These are phyloP conservation scores for Thecophora atra DNA, from an alignment of 2,888 invertebrate genomes.

Conservation along the genomic window DNA sequence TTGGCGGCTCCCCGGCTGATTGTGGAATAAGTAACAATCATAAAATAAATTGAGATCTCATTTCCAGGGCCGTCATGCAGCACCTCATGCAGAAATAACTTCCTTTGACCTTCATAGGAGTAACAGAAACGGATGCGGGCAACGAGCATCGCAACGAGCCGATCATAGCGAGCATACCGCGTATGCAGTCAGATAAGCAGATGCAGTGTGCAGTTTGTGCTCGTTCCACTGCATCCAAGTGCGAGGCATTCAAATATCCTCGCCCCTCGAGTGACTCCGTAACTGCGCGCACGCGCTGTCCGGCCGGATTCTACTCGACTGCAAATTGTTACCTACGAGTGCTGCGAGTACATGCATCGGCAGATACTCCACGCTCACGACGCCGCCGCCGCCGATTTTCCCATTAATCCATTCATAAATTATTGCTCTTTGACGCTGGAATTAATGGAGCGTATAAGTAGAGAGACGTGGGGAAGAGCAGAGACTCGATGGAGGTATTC, in stretches of 20 bases:
- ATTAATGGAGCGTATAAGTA: too few relatives aligned
- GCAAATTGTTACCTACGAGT: conserved; percentile 1
- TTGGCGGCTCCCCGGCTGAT: conserved; percentile 14
- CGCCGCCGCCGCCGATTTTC: not conserved
- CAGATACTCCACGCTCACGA: not conserved
- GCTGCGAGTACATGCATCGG: not conserved
- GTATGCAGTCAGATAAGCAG: too few relatives aligned
- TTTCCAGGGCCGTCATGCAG: conserved; percentile 24
- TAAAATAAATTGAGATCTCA: conserved; percentile 37
- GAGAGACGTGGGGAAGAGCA: too few relatives aligned
- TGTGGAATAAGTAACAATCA: conserved; percentile 29
- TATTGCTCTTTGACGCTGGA: not conserved
- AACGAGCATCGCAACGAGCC: too few relatives aligned
- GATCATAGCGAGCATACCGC: too few relatives aligned
- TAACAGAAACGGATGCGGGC: not conserved
- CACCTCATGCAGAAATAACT: conserved; percentile 22
- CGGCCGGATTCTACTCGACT: not conserved
- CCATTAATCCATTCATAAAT: conserved; percentile 29
- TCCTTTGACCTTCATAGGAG: conserved; percentile 27
- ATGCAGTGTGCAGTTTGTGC: too few relatives aligned
- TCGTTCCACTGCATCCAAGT: too few relatives aligned
- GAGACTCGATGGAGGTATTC: not conserved
- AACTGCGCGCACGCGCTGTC: conserved; percentile 4
- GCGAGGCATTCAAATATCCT: conserved; percentile 15
- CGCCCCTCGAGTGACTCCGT: not conserved